Base-by-base conservation (phyloP, 2,113 vertebrate genomes). In the Tringa solitaria region DNA sequence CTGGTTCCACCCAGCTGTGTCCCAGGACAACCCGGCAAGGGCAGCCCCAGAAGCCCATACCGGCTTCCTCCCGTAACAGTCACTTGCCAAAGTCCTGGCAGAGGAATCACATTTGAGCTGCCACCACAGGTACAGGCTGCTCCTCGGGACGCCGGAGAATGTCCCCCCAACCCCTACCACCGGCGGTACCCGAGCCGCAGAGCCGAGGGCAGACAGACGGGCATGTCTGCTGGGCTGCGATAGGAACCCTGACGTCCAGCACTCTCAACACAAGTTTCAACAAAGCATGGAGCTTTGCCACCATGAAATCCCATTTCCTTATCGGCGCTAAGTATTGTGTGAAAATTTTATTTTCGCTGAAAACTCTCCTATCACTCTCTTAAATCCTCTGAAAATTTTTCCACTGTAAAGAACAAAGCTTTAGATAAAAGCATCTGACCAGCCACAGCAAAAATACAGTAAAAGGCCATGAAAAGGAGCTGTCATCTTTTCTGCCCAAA, bases 351-450 rank as follows among this genome's bases (percentile, higher is more conserved):
- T 73, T 91, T 86, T 65, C 75, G 56, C 60, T 45, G 60, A 68
- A 95, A 84, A 84, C 43, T 77, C 50, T 43, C 54, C 63, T 32
- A 45, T 70, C 84, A 15, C 37, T 63, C 60, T 41, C 61, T 74
- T 43, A 91, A 97, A 90, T 94, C 61, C 85, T 75, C 48, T 18
- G 57, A 45, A 68, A 30, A 4, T 60, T 68, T 59, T 78, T 27
- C 60, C 61, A 54, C 48, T 73, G 69, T 33, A 77, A 83, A 88
- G 79, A 95, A 87, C 81, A 96, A 89, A 94, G 80, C 69, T 79
- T 75, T 48, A 93, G 89, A 95, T 82, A 91, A 96, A 93, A 96
- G 70, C 57, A 45, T 91, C 84, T 93, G 87, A 79, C 87, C 84
- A 94, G 87, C 22, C 87, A 75, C 57, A 76, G 81, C 61, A 89